phyloP scores from a whole-genome alignment of 1,140 invertebrate species.

The Aphis gossypii region DNA sequence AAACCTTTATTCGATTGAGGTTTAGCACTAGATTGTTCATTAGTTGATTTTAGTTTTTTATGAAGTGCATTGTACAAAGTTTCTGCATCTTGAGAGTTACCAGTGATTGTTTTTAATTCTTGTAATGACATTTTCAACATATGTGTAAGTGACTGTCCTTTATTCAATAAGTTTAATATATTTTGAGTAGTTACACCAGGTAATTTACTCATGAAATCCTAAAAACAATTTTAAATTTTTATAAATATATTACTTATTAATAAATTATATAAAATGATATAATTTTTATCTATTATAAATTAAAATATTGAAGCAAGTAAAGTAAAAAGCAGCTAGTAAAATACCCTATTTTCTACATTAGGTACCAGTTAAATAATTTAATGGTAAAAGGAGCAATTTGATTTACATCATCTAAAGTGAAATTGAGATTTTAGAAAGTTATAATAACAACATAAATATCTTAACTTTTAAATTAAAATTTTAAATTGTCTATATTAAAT shows the following conservation, averaged over 20 bases:
- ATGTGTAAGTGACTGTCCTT: conserved; percentile 77
- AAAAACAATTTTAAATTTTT: conserved; percentile 47
- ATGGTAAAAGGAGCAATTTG: background rate
- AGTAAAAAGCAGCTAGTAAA: background rate
- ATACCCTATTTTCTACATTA: background rate
- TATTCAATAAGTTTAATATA: conserved; percentile 78
- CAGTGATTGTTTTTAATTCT: conserved; percentile 60
- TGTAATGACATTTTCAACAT: conserved; percentile 63
- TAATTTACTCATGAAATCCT: conserved; percentile 88
- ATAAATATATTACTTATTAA: background rate
- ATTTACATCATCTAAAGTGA: background rate
- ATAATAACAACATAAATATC: background rate
- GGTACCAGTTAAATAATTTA: background rate
- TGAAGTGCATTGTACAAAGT: conserved; percentile 61
- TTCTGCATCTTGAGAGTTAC: conserved; percentile 60
- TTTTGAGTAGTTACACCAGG: conserved; percentile 92
- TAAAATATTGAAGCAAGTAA: background rate
- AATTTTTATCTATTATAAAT: background rate
- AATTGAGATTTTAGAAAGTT: background rate
- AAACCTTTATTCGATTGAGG: conserved; percentile 33
- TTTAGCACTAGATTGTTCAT: conserved; percentile 26
- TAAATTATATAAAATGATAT: background rate
- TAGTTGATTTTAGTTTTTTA: conserved; percentile 37
- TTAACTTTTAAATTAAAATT: background rate
- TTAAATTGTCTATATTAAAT: background rate